These are phyloP conservation scores for Lepus oiostolus DNA, from an alignment of 2,797 vertebrate species.

Conservation along the genomic window DNA sequence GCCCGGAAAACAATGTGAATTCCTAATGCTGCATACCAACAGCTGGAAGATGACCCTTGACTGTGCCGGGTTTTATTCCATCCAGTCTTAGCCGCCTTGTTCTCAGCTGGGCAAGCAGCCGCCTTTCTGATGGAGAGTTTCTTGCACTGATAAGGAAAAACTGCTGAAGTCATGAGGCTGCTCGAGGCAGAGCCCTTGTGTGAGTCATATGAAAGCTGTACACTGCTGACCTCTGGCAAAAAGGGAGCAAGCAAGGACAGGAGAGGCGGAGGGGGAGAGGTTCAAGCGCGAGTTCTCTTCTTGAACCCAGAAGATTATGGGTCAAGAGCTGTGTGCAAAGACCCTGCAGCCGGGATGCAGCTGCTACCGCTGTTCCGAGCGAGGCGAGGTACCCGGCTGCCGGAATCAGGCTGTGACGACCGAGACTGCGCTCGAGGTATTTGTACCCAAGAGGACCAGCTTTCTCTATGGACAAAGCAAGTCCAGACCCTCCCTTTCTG, in stretches of 20 bases:
- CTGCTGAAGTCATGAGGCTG: constrained; percentile 89
- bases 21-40: not conserved
- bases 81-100: not conserved
- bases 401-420: constrained; percentile 54
- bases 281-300: constrained; percentile 53
- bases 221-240: constrained; percentile 72
- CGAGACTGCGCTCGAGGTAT: constrained; percentile 82
- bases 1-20: not conserved
- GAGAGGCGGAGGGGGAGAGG: constrained; percentile 62
- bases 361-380: constrained; percentile 85
- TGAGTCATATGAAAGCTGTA: constrained; percentile 89
- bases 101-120: constrained; percentile 22
- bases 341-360: constrained; percentile 85
- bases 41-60: not conserved
- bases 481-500: constrained; percentile 52
- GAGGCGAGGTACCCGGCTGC: constrained; percentile 69
- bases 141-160: constrained; percentile 73
- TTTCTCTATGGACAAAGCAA: constrained; percentile 41
- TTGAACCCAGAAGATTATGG: constrained; percentile 87
- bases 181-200: constrained; percentile 87
- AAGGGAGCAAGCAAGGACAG: constrained; percentile 64
- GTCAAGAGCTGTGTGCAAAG: constrained; percentile 88
- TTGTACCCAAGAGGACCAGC: constrained; percentile 51
- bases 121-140: constrained; percentile 43
- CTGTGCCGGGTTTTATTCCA: not conserved